Evolutionary conservation across 2,888 invertebrate genomes (phyloP).

Genomic region (Troglohyphantes excavatus): DNA sequence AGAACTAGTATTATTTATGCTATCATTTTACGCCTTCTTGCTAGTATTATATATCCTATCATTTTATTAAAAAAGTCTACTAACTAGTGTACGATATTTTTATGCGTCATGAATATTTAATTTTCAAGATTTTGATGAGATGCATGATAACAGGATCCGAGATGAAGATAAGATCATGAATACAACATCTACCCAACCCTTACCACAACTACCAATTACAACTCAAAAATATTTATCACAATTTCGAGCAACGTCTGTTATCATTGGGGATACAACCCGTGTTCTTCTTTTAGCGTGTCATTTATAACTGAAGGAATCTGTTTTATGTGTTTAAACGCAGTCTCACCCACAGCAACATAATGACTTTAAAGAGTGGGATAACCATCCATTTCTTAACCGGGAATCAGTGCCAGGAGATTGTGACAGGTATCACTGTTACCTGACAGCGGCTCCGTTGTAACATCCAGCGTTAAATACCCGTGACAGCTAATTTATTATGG

Average conservation of each 20-base stretch:
- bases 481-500: constrained; percentile 62
- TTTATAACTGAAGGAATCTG: constrained; percentile 11
- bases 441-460: constrained; percentile 31
- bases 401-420: constrained; percentile 45
- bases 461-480: constrained; percentile 35
- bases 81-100: too few relatives aligned
- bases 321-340: background rate
- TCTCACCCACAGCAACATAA: background rate
- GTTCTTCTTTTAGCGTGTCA: background rate
- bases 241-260: too few relatives aligned
- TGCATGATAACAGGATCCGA: background rate
- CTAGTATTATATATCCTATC: too few relatives aligned
- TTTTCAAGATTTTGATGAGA: too few relatives aligned
- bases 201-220: background rate
- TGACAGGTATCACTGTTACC: constrained; percentile 73
- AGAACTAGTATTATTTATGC: too few relatives aligned
- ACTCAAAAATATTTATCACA: background rate
- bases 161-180: background rate
- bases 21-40: too few relatives aligned
- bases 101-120: too few relatives aligned
- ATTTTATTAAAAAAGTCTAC: too few relatives aligned
- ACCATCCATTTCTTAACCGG: constrained; percentile 50
- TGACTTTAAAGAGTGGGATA: background rate
- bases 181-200: background rate
- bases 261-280: background rate